Conservation (phyloP, 2,888 invertebrate genomes). For the Empis livida region DNA sequence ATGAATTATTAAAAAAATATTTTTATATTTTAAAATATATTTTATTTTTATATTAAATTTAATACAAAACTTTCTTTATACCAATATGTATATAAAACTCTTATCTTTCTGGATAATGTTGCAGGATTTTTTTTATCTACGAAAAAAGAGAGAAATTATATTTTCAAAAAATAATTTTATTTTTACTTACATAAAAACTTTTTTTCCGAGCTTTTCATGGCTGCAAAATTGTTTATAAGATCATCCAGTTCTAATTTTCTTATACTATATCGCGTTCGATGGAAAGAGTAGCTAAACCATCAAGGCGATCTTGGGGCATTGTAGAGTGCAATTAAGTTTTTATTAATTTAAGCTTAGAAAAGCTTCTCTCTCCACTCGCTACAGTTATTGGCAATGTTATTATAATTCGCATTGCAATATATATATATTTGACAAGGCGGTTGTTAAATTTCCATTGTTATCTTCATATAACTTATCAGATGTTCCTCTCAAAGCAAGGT, state of each 20-base stretch:
- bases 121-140: neutral
- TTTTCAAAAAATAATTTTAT: constrained; percentile 1
- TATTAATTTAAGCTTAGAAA: constrained; percentile 2
- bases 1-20: neutral
- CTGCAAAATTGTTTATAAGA: constrained; percentile 4
- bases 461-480: too few relatives aligned
- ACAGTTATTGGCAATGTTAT: constrained; percentile 1
- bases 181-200: neutral
- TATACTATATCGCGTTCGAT: constrained; percentile 2
- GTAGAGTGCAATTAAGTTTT: constrained; percentile 1
- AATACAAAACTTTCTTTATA: neutral
- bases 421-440: neutral
- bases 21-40: neutral
- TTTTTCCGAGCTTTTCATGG: constrained; percentile 3
- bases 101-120: neutral
- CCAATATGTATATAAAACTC: neutral
- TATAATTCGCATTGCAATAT: neutral
- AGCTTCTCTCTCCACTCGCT: constrained; percentile 1
- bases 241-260: constrained; percentile 3
- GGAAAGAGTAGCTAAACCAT: constrained; percentile 4
- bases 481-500: constrained; percentile 2
- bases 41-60: neutral
- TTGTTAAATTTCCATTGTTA: too few relatives aligned
- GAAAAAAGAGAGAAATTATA: constrained; percentile 1
- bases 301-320: constrained; percentile 4